A percentile compares a stretch with the other conserved stretches of the same genome.
phyloP scores from a whole-genome alignment of 2,888 invertebrate genomes.

The Aporophyla lueneburgensis region DNA sequence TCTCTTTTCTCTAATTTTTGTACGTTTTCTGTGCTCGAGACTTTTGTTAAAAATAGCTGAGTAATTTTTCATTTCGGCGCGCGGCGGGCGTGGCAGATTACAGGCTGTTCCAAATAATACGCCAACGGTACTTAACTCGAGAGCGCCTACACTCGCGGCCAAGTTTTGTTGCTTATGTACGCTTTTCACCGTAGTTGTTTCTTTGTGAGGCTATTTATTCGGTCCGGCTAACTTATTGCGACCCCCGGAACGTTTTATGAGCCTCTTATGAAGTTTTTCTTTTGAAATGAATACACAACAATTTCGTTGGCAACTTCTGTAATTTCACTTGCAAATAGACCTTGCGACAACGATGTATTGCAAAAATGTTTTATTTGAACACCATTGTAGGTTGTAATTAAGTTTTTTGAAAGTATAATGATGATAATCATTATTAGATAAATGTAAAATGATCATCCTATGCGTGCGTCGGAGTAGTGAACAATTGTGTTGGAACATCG shows the following conservation, averaged over 20 bases:
- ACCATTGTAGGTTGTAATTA: slow-evolving; percentile 25
- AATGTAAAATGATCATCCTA: slow-evolving; percentile 77
- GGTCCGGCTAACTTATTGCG: slow-evolving; percentile 78
- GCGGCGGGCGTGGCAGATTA: slow-evolving; percentile 89
- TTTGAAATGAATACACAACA: slow-evolving; percentile 79
- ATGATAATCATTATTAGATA: background rate
- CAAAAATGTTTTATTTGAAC: slow-evolving; percentile 57
- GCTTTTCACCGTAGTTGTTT: slow-evolving; percentile 81
- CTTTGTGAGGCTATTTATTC: slow-evolving; percentile 81
- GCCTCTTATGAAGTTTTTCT: slow-evolving; percentile 82
- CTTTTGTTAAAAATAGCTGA: slow-evolving; percentile 89
- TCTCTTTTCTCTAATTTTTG: slow-evolving; percentile 90
- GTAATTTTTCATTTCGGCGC: slow-evolving; percentile 90
- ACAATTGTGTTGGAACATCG: slow-evolving; percentile 83
- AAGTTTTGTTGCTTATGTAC: slow-evolving; percentile 83
- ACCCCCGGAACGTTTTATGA: slow-evolving; percentile 78
- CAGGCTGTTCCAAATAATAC: slow-evolving; percentile 89
- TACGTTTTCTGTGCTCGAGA: slow-evolving; percentile 89
- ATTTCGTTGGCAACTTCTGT: slow-evolving; percentile 74
- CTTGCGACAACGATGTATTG: slow-evolving; percentile 54
- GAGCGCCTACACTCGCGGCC: slow-evolving; percentile 81
- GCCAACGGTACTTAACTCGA: slow-evolving; percentile 86
- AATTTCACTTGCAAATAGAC: slow-evolving; percentile 75
- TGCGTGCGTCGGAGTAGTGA: slow-evolving; percentile 76
- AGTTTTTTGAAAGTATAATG: slow-evolving; percentile 14